Evolutionary conservation across 2,113 vertebrate species (phyloP).

Genomic region (Lampris megalopsis): DNA sequence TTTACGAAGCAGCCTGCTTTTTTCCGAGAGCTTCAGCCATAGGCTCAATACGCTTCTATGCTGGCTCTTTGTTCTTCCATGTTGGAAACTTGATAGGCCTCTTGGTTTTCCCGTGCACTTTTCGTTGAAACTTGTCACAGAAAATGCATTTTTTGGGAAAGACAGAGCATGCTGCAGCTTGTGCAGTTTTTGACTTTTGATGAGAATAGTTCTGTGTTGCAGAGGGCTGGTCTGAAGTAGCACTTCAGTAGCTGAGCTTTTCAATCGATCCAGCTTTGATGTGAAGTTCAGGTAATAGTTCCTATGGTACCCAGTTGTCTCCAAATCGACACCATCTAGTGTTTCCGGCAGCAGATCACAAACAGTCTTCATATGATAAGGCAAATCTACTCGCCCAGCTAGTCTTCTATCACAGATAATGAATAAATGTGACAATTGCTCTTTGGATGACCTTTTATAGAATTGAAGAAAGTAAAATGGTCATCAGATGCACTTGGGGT

Average conservation of each 20-base stretch:
- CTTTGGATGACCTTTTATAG: neutral
- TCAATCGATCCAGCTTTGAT: neutral
- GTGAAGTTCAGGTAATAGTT: neutral
- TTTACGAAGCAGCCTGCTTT: neutral
- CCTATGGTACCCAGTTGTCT: too few species aligned
- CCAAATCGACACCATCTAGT: too few species aligned
- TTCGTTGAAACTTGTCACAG: neutral
- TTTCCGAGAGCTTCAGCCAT: too few species aligned
- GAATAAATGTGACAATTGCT: neutral
- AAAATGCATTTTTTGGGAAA: conserved; percentile 3
- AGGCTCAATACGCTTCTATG: neutral
- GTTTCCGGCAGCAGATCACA: too few species aligned
- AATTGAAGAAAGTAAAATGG: neutral
- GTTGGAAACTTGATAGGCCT: neutral
- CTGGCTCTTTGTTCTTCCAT: neutral
- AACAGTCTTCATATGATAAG: neutral
- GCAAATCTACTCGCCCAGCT: neutral
- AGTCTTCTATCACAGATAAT: neutral
- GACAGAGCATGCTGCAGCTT: too few species aligned
- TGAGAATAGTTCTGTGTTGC: neutral
- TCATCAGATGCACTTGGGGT: neutral
- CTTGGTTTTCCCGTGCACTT: neutral
- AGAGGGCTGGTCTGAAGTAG: too few species aligned
- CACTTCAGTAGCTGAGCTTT: neutral
- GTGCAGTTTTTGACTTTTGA: neutral